Evolutionary conservation across 2,113 vertebrate genomes (phyloP).

Genomic region (Oreochromis tanganicae): DNA sequence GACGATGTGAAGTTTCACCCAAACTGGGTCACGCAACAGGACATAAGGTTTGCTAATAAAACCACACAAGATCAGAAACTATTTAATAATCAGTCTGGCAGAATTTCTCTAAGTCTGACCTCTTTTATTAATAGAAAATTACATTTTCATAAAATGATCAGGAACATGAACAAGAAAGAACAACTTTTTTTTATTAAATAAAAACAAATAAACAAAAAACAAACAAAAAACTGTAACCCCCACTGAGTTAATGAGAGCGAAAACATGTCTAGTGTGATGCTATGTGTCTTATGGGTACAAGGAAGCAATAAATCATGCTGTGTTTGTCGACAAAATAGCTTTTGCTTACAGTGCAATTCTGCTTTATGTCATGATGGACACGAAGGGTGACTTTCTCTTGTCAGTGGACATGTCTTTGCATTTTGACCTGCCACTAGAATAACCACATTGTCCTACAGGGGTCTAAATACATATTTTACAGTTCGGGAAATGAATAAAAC

Average conservation of each 20-base stretch:
- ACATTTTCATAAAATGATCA: background rate
- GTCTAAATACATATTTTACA: background rate
- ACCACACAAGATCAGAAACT: background rate
- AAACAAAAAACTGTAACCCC: background rate
- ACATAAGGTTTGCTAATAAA: background rate
- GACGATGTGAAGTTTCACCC: background rate
- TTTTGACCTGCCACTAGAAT: background rate
- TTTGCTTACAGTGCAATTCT: background rate
- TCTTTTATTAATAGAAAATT: background rate
- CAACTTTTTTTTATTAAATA: background rate
- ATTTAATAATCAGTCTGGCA: background rate
- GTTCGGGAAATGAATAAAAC: background rate
- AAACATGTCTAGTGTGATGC: background rate
- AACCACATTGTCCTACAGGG: background rate
- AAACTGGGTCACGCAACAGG: background rate
- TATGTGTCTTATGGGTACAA: background rate
- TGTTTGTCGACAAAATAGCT: background rate
- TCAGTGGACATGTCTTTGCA: background rate
- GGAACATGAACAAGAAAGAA: background rate
- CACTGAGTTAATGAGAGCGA: background rate
- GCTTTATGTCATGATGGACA: background rate
- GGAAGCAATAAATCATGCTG: background rate
- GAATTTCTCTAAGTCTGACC: background rate
- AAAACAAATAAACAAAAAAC: background rate
- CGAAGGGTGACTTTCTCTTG: background rate